Conservation (phyloP, 2,888 invertebrate species). For the Eupithecia tripunctaria region DNA sequence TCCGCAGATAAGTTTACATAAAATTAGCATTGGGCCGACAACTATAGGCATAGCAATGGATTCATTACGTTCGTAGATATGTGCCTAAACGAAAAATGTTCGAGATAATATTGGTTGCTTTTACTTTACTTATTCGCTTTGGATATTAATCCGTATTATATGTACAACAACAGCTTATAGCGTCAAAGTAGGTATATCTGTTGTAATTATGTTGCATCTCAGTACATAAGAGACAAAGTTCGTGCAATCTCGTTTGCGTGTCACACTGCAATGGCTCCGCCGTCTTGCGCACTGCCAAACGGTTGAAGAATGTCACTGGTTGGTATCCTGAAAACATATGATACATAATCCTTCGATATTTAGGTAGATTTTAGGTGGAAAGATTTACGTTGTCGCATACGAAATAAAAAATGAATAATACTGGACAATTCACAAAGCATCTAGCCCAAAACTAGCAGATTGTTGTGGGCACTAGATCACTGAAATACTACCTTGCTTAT, state of each 20-base stretch:
- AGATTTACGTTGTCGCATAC: not conserved
- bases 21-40: not conserved
- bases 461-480: too few species aligned
- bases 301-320: slow-evolving; percentile 39
- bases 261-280: slow-evolving; percentile 46
- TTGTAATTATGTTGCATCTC: not conserved
- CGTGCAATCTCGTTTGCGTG: slow-evolving; percentile 24
- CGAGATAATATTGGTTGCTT: not conserved
- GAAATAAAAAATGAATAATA: too few species aligned
- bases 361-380: not conserved
- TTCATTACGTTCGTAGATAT: not conserved
- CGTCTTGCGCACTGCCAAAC: slow-evolving; percentile 52
- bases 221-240: slow-evolving; percentile 23
- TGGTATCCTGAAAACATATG: slow-evolving; percentile 39
- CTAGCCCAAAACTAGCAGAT: too few species aligned
- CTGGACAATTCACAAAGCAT: too few species aligned
- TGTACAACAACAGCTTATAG: not conserved
- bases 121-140: not conserved
- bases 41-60: too few species aligned
- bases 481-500: too few species aligned
- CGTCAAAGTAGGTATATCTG: not conserved
- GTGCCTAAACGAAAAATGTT: not conserved
- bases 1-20: not conserved
- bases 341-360: not conserved
- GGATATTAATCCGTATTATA: not conserved